Evolutionary conservation across 2,888 invertebrate genomes (phyloP).

Genomic region (Caenorhabditis drosophilae): DNA sequence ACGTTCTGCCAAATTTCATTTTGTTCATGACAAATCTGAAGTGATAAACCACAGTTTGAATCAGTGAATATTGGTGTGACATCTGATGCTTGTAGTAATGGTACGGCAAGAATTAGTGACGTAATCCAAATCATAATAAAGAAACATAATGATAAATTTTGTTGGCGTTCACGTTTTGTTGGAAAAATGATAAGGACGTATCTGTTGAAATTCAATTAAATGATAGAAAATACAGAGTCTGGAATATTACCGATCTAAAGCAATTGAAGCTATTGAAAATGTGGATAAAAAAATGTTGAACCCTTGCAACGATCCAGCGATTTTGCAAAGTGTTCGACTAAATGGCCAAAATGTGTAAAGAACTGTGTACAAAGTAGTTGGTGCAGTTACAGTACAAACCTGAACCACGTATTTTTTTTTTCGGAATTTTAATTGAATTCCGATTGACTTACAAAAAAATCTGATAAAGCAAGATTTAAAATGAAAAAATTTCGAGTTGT

Average conservation of each 20-base stretch:
- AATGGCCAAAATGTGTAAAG: constrained; percentile 85
- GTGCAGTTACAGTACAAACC: constrained; percentile 87
- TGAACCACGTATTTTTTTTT: no score
- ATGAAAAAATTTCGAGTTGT: constrained; percentile 77
- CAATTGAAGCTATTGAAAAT: constrained; percentile 88
- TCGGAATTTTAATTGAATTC: constrained; percentile 1
- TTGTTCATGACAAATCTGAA: constrained; percentile 66
- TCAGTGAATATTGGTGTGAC: constrained; percentile 57
- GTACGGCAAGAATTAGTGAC: constrained; percentile 69
- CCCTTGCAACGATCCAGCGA: constrained; percentile 83
- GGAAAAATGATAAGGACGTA: constrained; percentile 69
- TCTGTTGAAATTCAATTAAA: no score
- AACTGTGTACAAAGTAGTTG: constrained; percentile 85
- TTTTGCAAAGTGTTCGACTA: constrained; percentile 83
- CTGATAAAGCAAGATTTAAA: constrained; percentile 65
- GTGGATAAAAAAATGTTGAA: constrained; percentile 89
- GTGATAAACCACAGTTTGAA: constrained; percentile 48
- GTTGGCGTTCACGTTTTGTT: constrained; percentile 70
- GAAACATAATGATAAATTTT: constrained; percentile 69
- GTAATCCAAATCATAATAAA: constrained; percentile 72
- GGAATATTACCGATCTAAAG: constrained; percentile 68
- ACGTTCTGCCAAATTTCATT: constrained; percentile 67
- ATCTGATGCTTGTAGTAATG: constrained; percentile 64
- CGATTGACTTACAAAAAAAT: constrained; percentile 58
- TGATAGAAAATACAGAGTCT: constrained; percentile 1